These are phyloP conservation scores for Prochilodus magdalenae DNA, from an alignment of 2,113 vertebrate genomes.

Conservation along the genomic window DNA sequence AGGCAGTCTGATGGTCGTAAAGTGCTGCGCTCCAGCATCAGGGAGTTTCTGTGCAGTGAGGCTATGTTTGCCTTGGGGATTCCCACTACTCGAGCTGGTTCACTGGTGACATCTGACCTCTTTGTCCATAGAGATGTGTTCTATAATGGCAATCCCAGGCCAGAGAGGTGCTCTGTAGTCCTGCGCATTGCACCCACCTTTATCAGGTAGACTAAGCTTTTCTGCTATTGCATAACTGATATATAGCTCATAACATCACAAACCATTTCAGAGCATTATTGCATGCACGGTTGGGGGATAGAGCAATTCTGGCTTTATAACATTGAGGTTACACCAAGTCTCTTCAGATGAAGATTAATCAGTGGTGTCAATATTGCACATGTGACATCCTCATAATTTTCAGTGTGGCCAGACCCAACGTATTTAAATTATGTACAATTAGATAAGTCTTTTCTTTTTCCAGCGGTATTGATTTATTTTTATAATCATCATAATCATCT, in stretches of 20 bases:
- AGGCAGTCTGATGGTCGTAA: constrained; percentile 90
- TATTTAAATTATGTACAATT: too few relatives aligned
- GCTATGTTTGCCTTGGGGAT: constrained; percentile 88
- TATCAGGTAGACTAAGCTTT: constrained; percentile 64
- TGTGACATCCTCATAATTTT: too few relatives aligned
- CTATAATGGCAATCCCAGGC: constrained; percentile 82
- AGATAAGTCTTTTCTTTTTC: too few relatives aligned
- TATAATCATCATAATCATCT: too few relatives aligned
- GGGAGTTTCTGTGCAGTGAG: constrained; percentile 92
- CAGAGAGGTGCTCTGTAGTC: constrained; percentile 83
- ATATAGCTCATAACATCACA: background rate
- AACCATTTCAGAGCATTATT: background rate
- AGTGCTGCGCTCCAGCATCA: constrained; percentile 86
- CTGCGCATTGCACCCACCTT: constrained; percentile 85
- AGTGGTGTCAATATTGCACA: too few relatives aligned
- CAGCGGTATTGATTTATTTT: too few relatives aligned
- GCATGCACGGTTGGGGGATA: too few relatives aligned
- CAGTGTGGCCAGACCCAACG: too few relatives aligned
- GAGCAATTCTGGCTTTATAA: too few relatives aligned
- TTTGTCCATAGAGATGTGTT: constrained; percentile 80
- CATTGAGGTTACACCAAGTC: too few relatives aligned
- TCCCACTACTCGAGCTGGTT: constrained; percentile 85
- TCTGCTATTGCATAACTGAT: background rate
- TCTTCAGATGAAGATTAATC: too few relatives aligned
- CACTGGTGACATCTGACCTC: constrained; percentile 83